Percentiles rank a stretch among this genome's conserved stretches.
Conservation (phyloP, 2,888 invertebrate genomes). For the Lepidochrysops patricia region DNA sequence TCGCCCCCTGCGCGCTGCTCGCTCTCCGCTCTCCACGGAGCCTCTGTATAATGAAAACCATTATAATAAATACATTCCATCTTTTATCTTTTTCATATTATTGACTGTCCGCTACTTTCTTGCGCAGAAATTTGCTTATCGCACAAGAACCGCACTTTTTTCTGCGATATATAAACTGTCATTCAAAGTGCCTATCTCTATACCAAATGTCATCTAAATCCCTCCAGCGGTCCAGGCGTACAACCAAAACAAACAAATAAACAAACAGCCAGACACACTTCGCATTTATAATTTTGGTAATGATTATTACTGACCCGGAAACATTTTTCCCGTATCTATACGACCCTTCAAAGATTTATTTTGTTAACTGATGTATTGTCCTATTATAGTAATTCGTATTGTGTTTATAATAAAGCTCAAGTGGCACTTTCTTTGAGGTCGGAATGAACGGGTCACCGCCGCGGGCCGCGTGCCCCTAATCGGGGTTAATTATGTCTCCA, state of each 20-base stretch:
- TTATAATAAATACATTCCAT: constrained; percentile 20
- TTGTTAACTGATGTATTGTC: not conserved
- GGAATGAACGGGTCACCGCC: not conserved
- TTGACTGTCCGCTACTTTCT: no score
- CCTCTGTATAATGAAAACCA: constrained; percentile 43
- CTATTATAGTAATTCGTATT: not conserved
- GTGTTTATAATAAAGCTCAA: not conserved
- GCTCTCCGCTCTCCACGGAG: constrained; percentile 50
- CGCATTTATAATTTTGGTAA: no score
- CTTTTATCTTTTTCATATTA: not conserved
- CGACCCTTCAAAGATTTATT: not conserved
- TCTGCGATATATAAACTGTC: not conserved
- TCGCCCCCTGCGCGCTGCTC: constrained; percentile 53
- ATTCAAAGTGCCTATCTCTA: not conserved
- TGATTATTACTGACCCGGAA: not conserved
- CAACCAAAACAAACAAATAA: no score
- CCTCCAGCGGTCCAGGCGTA: no score
- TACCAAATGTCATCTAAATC: no score
- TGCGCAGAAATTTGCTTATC: no score
- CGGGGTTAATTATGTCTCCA: not conserved
- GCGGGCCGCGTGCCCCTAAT: not conserved
- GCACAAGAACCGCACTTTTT: no score
- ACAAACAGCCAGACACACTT: no score
- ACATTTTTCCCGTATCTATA: not conserved
- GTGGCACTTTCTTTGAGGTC: not conserved